Conservation (phyloP, 2,113 vertebrate genomes). For the Tachycineta bicolor region DNA sequence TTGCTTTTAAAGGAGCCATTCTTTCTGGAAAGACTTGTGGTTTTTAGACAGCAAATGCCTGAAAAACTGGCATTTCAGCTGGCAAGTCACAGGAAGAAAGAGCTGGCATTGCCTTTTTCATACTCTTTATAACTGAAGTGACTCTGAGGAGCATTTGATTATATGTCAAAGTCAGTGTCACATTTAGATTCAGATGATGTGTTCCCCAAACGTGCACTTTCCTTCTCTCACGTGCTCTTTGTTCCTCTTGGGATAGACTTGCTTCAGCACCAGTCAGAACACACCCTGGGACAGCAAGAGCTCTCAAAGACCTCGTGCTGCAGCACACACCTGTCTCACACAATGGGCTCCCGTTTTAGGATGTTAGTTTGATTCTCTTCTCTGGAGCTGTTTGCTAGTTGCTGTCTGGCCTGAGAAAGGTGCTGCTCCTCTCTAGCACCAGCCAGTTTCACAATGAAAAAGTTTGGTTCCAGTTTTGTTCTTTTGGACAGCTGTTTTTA, state of each 20-base stretch:
- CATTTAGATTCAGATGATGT: neutral
- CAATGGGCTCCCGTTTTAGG: neutral
- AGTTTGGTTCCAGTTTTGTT: neutral
- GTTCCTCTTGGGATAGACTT: neutral
- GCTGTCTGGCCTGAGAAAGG: neutral
- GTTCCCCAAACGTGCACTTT: neutral
- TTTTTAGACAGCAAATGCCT: conserved; percentile 30
- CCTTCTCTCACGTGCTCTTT: neutral
- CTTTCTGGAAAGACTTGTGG: conserved; percentile 31
- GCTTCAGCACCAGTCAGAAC: neutral
- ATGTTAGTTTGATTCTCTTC: neutral
- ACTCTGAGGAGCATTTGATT: neutral
- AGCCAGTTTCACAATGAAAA: neutral
- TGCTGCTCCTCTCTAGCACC: neutral
- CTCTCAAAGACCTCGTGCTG: accelerated
- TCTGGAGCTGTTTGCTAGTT: neutral
- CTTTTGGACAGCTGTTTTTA: neutral
- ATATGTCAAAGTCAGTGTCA: neutral
- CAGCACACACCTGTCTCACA: neutral
- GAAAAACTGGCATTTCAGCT: conserved; percentile 48
- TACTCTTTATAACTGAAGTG: neutral
- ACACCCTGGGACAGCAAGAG: neutral
- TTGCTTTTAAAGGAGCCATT: conserved; percentile 44
- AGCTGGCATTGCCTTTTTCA: neutral
- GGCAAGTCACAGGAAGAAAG: conserved; percentile 21